Evolutionary conservation across 2,888 invertebrate species (phyloP).

Genomic region (Dusona sp.): DNA sequence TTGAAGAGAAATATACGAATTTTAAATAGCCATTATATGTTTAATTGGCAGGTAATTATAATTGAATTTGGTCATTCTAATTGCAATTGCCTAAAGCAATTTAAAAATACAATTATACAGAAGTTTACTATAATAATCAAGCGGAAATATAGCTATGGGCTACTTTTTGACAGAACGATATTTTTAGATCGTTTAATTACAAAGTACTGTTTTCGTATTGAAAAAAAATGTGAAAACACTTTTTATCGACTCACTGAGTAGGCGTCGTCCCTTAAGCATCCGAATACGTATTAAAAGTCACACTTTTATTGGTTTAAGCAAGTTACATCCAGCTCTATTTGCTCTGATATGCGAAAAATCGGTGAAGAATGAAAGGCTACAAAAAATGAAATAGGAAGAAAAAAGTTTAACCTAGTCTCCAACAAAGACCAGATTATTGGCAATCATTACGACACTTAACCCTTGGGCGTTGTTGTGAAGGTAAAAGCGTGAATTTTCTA

Average conservation of each 20-base stretch:
- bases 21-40: no score
- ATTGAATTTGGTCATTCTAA: no score
- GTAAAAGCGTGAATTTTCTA: conserved; percentile 74
- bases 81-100: no score
- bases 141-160: no score
- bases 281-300: background rate
- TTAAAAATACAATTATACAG: no score
- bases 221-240: no score
- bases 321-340: background rate
- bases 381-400: conserved; percentile 31
- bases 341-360: background rate
- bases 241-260: background rate
- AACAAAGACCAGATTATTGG: conserved; percentile 77
- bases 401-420: conserved; percentile 42
- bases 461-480: conserved; percentile 69
- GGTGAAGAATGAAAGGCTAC: background rate
- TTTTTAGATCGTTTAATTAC: no score
- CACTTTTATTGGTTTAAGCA: background rate
- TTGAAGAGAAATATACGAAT: no score
- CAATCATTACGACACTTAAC: conserved; percentile 78
- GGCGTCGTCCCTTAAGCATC: background rate
- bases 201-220: no score
- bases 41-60: no score
- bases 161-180: no score
- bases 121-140: no score